These are phyloP conservation scores for Macrosiphum euphorbiae DNA, from an alignment of 2,888 invertebrate species.

Conservation along the genomic window DNA sequence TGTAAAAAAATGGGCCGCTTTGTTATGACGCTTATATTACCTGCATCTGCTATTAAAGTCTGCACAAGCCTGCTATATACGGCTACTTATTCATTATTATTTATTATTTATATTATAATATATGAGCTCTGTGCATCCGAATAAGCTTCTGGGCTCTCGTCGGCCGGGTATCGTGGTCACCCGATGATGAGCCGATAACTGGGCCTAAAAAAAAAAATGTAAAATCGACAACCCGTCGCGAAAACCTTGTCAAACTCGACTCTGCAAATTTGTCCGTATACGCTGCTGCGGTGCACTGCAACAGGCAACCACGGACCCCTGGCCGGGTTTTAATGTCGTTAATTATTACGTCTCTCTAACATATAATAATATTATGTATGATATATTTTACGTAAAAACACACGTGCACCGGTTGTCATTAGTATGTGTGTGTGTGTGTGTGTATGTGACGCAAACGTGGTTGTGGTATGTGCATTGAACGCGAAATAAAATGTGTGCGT, in stretches of 20 bases:
- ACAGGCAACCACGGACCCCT: slow-evolving; percentile 6
- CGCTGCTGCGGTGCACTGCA: too few species aligned
- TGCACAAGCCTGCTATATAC: too few species aligned
- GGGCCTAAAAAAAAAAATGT: neutral
- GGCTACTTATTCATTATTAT: too few species aligned
- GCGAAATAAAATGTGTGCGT: neutral
- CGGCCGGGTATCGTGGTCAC: neutral
- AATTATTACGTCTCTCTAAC: slow-evolving; percentile 27
- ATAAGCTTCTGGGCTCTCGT: neutral
- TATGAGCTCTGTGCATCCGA: neutral
- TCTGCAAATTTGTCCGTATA: slow-evolving; percentile 5
- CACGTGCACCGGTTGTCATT: slow-evolving; percentile 42
- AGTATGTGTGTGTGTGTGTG: neutral
- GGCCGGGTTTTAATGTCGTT: slow-evolving; percentile 38
- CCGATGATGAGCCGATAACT: neutral
- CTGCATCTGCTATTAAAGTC: too few species aligned
- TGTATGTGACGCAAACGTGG: neutral
- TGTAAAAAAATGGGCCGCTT: too few species aligned
- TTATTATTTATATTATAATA: too few species aligned
- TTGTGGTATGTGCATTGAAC: slow-evolving; percentile 11
- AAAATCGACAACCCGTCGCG: slow-evolving; percentile 8
- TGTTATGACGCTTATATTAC: too few species aligned
- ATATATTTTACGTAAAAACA: slow-evolving; percentile 5
- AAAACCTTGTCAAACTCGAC: slow-evolving; percentile 33
- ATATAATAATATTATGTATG: neutral